Evolutionary conservation across 2,113 vertebrate species (phyloP), one percentile per base, ranked within the genome.

Genomic region (Halichoeres trimaculatus): DNA sequence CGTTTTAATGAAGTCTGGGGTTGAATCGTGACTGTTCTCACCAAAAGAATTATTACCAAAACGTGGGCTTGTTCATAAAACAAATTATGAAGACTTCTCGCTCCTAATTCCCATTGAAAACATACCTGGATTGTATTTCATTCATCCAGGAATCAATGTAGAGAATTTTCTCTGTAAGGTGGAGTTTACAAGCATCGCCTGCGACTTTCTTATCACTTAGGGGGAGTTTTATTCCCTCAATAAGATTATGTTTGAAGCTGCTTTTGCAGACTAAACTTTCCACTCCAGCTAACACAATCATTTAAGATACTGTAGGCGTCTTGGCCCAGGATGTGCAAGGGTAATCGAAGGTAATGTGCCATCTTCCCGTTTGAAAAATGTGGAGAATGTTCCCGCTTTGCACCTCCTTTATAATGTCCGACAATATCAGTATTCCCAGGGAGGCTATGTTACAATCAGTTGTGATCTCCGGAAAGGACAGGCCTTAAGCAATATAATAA

Each of bases 1-100:
- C 51, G 8, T 74, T 90, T 91, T 89, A 88, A 90, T 88, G 74
- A 77, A 62, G 59, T 60, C 52, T 57, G 30, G 58, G 69, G 66
- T 75, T 64, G 62, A 77, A 78, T 70, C 22, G 41, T 65, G 43
- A 81, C 72, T 75, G 75, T 60, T 71, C 62, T 35, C 24, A 64
- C 47, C 26, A 53, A 61, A 43, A 26, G 66, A 82, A 74, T 78
- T 59, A 50, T 70, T 67, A 53, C 79, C 68, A 70, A 67, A 76
- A 83, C 56, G 53, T 88, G 70, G 83, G 71, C 10, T 83, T 78
- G 26, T 45, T 65, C 19, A 41, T 69, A 30, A 50, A 68, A 78
- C 64, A 24, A 55, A 63, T 10, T 55, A 59, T 52, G 2, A 52
- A 34, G 79, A 30, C 64, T 22, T 61, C 14, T 24, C 53, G 40